Evolutionary conservation across 2,113 vertebrate species (phyloP), one percentile per base, ranked within the genome.

Genomic region (Ophiodon elongatus): DNA sequence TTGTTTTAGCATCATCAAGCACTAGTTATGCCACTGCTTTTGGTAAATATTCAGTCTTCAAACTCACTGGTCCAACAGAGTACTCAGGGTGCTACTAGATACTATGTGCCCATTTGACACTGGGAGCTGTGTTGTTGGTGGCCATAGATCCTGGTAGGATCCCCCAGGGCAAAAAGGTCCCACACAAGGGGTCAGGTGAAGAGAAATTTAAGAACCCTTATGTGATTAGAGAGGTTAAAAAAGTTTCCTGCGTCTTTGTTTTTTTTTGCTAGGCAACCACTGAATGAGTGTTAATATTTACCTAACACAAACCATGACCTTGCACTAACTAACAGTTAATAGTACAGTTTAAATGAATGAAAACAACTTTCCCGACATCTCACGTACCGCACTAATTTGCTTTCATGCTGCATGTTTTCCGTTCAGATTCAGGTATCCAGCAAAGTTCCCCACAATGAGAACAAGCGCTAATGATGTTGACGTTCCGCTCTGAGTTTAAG

Each of bases 1-100:
- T n/a, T n/a, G n/a, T n/a, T n/a, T 90, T 69, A 88, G 78, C 75
- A 60, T 87, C 76, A 83, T 77, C 29, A 29, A 82, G 7, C 25
- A 8, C 23, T 39, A n/a, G 54, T 73, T 45, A 79, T 74, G 15
- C 15, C 31, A 1, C 33, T 56, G 25, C 45, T 72, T 54, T 25
- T 25, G 25, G 47, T 64, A 71, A 79, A 80, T 54, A 43, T 37
- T 1, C 33, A 50, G 29, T 7, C 0, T 68, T 39, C 4, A 35
- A 27, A 78, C 39, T 57, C 6, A 45, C 6, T 21, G 39, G 21
- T 62, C 43, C 8, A 7, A 15, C 17, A 0, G 1, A 63, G n/a
- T 45, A 8, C 6, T 29, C 11, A 17, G 23, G 52, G 43, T 4
- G 35, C 17, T 41, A 52, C 27, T 10, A 15, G 19, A 43, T 7